Evolutionary conservation across 2,113 vertebrate species (phyloP), one percentile per base, ranked within the genome.

Genomic region (Ctenodactylus gundi): DNA sequence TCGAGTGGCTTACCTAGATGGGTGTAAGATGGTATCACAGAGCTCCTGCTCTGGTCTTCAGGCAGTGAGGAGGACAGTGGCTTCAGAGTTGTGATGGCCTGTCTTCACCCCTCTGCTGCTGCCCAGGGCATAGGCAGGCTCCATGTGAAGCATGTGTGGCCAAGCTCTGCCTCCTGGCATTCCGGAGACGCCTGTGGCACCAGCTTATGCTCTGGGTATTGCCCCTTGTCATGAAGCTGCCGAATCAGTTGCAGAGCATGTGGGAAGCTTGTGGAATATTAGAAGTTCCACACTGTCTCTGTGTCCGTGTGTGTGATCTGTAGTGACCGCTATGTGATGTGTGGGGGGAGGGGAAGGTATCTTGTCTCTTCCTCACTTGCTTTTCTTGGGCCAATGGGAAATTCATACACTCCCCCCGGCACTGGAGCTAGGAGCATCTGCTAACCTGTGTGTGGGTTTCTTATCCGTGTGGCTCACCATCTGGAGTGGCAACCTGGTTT

Each of bases 401-500:
- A 95, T 81, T 88, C 86, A 89, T 78, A 62, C 81, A 3, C 92
- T 94, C 68, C 92, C 92, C 27, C 80, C 94, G 80, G 96, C 93
- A 76, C 70, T 0, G n/a, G 85, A 72, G 58, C 68, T 46, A 12
- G 53, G 76, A 41, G 70, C 18, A 5, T 36, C 93, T 96, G 96
- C 93, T 94, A 97, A 64, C 88, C 86, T 95, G 72, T 75, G 84
- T 96, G 72, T 83, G 77, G 86, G 93, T 91, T 90, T 93, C 91
- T 96, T 82, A 91, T 94, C 91, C 31, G 4, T 81, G 87, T 81
- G 83, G 89, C 73, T 92, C 60, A 62, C 96, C 97, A 97, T 97
- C 97, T 97, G 97, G 96, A 97, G 84, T 85, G 62, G 91, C 96
- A 96, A 94, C 93, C 94, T 97, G 96, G 77, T 86, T 78, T 91